These are phyloP conservation scores for Athalia circularis DNA, from an alignment of 2,888 invertebrate species.

Conservation along the genomic window DNA sequence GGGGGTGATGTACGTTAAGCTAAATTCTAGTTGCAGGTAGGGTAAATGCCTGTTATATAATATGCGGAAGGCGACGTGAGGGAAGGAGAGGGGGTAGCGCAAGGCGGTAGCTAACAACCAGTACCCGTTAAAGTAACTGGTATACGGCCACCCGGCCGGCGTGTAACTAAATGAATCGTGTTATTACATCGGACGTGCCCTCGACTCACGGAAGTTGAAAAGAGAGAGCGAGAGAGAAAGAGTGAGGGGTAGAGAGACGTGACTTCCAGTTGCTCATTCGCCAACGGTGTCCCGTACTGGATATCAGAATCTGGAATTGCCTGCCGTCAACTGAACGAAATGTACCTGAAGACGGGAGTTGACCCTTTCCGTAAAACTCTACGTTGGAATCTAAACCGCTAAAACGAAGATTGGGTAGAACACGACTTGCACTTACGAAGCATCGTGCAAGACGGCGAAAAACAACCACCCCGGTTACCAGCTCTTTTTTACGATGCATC, in stretches of 20 bases:
- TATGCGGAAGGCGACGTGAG: constrained; percentile 14
- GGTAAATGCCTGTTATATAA: constrained; percentile 34
- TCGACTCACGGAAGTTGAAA: background rate
- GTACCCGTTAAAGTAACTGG: constrained; percentile 7
- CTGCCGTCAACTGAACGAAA: constrained; percentile 5
- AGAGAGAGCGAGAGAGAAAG: background rate
- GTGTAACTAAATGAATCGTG: constrained; percentile 39
- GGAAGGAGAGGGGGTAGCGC: too few species aligned
- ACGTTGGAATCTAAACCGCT: background rate
- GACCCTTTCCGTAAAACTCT: background rate
- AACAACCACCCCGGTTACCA: too few species aligned
- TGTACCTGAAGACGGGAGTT: background rate
- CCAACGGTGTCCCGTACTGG: background rate
- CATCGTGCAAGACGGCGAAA: background rate
- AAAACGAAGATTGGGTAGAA: background rate
- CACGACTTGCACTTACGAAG: background rate
- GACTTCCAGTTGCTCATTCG: constrained; percentile 3
- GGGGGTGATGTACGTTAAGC: constrained; percentile 26
- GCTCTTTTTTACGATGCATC: too few species aligned
- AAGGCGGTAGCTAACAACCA: background rate
- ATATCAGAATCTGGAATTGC: constrained; percentile 22
- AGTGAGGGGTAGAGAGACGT: background rate
- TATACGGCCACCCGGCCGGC: constrained; percentile 19
- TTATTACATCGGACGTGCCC: constrained; percentile 39
- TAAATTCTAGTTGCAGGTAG: constrained; percentile 34